Evolutionary conservation across 2,797 vertebrate species (phyloP).

Genomic region (Melanotaenia maccullochi): DNA sequence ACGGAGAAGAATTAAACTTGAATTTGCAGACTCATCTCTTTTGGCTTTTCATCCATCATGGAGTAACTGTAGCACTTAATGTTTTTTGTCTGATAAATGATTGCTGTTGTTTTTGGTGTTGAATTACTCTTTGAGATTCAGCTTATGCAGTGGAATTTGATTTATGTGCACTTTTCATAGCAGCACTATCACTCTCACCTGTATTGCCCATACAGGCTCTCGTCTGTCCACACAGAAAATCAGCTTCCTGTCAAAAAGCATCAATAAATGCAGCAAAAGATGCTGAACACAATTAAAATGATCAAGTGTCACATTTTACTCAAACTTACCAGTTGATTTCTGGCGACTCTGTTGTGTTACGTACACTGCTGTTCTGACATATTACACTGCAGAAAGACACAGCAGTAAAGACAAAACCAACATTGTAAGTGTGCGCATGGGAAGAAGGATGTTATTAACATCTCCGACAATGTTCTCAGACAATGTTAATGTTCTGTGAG

Average conservation of each 20-base stretch:
- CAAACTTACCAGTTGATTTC: slow-evolving; percentile 80
- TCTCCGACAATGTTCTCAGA: neutral
- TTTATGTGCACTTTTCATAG: slow-evolving; percentile 30
- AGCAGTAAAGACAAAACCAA: slow-evolving; percentile 18
- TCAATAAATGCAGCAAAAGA: neutral
- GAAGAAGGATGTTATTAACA: neutral
- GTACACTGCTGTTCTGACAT: slow-evolving; percentile 58
- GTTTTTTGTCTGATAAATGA: slow-evolving; percentile 36
- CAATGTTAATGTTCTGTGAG: neutral
- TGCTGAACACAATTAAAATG: neutral
- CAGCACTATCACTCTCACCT: slow-evolving; percentile 73
- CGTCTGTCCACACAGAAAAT: slow-evolving; percentile 86
- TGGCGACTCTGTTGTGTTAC: slow-evolving; percentile 43
- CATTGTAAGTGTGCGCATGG: neutral
- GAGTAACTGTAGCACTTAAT: neutral
- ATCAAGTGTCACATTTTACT: neutral
- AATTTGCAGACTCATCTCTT: slow-evolving; percentile 27
- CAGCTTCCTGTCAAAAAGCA: slow-evolving; percentile 70
- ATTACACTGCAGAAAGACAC: slow-evolving; percentile 45
- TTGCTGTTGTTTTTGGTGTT: slow-evolving; percentile 5
- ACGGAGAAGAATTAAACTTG: slow-evolving; percentile 32
- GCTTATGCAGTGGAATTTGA: slow-evolving; percentile 27
- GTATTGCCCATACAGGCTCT: slow-evolving; percentile 85
- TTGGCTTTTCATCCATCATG: slow-evolving; percentile 21
- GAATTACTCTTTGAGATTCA: slow-evolving; percentile 6